Percentiles rank a stretch among this genome's conserved stretches.
These are phyloP conservation scores for Cephus pulcher DNA, from an alignment of 2,888 invertebrate genomes.

Conservation along the genomic window DNA sequence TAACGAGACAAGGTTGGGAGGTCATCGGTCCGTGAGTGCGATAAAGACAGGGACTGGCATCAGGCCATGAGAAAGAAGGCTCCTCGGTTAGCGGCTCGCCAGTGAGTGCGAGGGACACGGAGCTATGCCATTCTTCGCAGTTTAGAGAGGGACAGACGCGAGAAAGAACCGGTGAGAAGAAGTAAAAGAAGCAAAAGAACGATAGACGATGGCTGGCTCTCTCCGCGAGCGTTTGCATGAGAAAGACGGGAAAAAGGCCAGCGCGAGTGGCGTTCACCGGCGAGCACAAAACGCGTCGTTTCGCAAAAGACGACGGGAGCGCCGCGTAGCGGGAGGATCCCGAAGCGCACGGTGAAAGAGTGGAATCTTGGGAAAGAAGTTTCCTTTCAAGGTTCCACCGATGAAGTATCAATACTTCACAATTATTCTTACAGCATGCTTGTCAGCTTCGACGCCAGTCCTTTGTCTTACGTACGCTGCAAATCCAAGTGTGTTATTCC, in stretches of 20 bases:
- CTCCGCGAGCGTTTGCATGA: slow-evolving; percentile 33
- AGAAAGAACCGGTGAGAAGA: slow-evolving; percentile 39
- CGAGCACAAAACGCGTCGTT: slow-evolving; percentile 25
- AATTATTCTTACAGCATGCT: neutral
- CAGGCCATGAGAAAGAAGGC: slow-evolving; percentile 50
- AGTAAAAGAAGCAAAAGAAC: slow-evolving; percentile 35
- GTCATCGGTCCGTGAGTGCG: slow-evolving; percentile 42
- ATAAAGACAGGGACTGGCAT: slow-evolving; percentile 39
- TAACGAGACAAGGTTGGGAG: slow-evolving; percentile 53
- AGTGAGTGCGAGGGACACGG: slow-evolving; percentile 21
- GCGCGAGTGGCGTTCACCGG: slow-evolving; percentile 25
- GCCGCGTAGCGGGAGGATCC: slow-evolving; percentile 38
- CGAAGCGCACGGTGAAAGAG: slow-evolving; percentile 18
- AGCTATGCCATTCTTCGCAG: neutral
- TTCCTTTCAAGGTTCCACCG: neutral
- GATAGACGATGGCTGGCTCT: slow-evolving; percentile 23
- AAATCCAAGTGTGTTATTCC: too few species aligned
- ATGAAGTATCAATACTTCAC: neutral
- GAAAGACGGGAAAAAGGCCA: slow-evolving; percentile 45
- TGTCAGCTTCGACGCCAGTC: neutral
- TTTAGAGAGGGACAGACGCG: neutral
- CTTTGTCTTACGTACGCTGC: neutral
- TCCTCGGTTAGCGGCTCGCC: slow-evolving; percentile 21
- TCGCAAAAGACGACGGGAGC: slow-evolving; percentile 32
- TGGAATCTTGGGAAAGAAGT: neutral